phyloP scores from a whole-genome alignment of 2,888 invertebrate genomes.

The Chymomyza procnemis region DNA sequence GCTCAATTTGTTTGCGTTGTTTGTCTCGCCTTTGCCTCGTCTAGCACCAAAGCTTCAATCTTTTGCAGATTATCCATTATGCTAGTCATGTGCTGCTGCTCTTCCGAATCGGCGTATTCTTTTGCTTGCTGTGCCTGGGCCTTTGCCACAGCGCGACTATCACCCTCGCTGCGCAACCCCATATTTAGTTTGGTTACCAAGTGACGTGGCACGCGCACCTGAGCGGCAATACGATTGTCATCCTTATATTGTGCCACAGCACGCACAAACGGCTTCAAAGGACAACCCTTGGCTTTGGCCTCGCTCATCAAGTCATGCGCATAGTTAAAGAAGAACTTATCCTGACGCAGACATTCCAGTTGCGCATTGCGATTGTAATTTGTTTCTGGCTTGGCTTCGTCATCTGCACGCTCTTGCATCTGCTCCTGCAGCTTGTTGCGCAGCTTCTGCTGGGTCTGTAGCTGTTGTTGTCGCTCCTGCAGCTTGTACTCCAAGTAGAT shows the following conservation, averaged over 20 bases:
- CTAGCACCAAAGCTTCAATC: constrained; percentile 40
- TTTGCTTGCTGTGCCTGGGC: constrained; percentile 20
- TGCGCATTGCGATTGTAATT: constrained; percentile 57
- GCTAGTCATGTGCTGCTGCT: constrained; percentile 16
- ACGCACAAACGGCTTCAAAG: constrained; percentile 64
- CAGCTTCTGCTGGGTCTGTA: constrained; percentile 39
- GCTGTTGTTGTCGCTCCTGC: constrained; percentile 42
- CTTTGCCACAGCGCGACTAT: constrained; percentile 35
- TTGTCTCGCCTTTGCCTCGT: constrained; percentile 27
- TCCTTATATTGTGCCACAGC: constrained; percentile 66
- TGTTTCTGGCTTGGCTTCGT: constrained; percentile 53
- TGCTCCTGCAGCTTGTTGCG: constrained; percentile 52
- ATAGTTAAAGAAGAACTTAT: constrained; percentile 55
- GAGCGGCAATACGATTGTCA: constrained; percentile 65
- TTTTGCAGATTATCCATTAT: constrained; percentile 47
- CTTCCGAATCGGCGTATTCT: constrained; percentile 13
- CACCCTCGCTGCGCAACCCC: constrained; percentile 59
- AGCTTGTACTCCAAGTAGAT: constrained; percentile 50
- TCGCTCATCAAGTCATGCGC: constrained; percentile 55
- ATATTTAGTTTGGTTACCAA: constrained; percentile 69
- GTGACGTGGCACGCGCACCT: constrained; percentile 64
- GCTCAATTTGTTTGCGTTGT: not conserved
- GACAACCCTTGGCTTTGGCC: constrained; percentile 57
- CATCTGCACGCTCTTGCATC: constrained; percentile 52
- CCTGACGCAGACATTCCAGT: constrained; percentile 60